These are phyloP conservation scores for Drosophila sulfurigaster DNA, from an alignment of 1,140 invertebrate species.

Conservation along the genomic window DNA sequence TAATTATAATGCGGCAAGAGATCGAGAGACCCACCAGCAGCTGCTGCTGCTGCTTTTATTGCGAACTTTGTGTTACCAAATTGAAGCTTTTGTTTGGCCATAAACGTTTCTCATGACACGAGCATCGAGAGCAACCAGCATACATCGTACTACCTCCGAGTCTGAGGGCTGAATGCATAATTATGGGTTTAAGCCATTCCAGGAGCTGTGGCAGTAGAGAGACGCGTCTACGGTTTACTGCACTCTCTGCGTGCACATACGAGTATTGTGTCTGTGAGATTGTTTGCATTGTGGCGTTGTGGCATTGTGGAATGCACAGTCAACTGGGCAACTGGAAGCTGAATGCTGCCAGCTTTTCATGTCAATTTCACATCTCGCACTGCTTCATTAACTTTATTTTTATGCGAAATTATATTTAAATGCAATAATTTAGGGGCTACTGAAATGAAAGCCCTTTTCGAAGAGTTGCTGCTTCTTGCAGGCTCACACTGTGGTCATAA, in stretches of 20 bases:
- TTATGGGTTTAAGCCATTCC: slow-evolving; percentile 58
- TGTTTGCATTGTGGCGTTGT: slow-evolving; percentile 54
- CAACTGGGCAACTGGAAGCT: slow-evolving; percentile 10
- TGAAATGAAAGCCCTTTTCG: slow-evolving; percentile 48
- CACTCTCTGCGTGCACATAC: slow-evolving; percentile 38
- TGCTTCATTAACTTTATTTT: slow-evolving; percentile 78
- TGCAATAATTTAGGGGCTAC: slow-evolving; percentile 67
- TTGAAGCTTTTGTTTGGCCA: slow-evolving; percentile 62
- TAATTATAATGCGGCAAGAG: slow-evolving; percentile 67
- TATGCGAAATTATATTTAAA: slow-evolving; percentile 77
- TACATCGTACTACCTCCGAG: not conserved
- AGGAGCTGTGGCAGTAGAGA: slow-evolving; percentile 4
- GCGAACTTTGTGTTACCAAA: slow-evolving; percentile 57
- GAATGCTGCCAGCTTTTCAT: slow-evolving; percentile 53
- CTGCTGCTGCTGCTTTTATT: slow-evolving; percentile 51
- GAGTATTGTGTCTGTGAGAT: slow-evolving; percentile 38
- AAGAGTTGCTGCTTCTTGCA: too few relatives aligned
- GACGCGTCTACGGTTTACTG: not conserved
- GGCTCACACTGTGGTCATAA: not conserved
- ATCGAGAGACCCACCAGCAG: slow-evolving; percentile 7
- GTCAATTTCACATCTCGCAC: slow-evolving; percentile 74
- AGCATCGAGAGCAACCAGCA: not conserved
- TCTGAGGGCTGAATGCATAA: slow-evolving; percentile 49
- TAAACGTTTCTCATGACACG: slow-evolving; percentile 73
- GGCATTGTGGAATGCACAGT: slow-evolving; percentile 21